Evolutionary conservation across 1,140 invertebrate species (phyloP), one percentile per base, ranked within the genome.

Genomic region (Halesus radiatus): DNA sequence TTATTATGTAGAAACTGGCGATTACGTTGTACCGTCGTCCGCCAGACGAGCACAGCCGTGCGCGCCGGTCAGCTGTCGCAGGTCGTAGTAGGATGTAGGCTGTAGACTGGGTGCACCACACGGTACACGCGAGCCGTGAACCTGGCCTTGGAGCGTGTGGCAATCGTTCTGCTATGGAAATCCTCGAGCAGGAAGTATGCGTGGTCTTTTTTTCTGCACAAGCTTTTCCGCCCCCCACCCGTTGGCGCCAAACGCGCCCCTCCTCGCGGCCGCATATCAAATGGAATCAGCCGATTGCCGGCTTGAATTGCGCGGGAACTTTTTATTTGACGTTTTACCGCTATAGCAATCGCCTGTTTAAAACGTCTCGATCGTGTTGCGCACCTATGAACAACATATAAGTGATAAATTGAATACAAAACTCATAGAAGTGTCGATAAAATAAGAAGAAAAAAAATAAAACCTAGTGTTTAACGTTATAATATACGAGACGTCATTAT

Each of bases 301-400:
- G 54, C 77, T 77, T 62, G 62, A 66, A 78, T 79, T 79, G 23
- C 64, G 68, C 62, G 58, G 58, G 56, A 37, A 62, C 45, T 53
- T 64, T 78, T 70, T 79, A 72, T 72, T 79, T 79, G 53, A 78
- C 76, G 76, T 66, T 78, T 50, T 16, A 53, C 64, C 62, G 77
- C 68, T 45, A 64, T 29, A 26, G 29, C 60, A 29, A 78, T 66
- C 76, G 50, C 29, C 23, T 15, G 58, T 20, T 29, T 13, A 45
- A 45, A 13, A 13, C 37, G 23, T 26, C 58, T 60, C 22, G 20
- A 23, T 20, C 13, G 7, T 60, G 23, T 22, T 15, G 58, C 20
- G 22, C 20, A 60, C 20, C 58, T 23, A 60, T 23, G 58, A 26
- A 26, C 13, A 60, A 15, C 13, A 23, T 60, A 22, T 8, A 26